These are phyloP conservation scores for Osmoderma eremita DNA, from an alignment of 2,888 invertebrate genomes.

Conservation along the genomic window DNA sequence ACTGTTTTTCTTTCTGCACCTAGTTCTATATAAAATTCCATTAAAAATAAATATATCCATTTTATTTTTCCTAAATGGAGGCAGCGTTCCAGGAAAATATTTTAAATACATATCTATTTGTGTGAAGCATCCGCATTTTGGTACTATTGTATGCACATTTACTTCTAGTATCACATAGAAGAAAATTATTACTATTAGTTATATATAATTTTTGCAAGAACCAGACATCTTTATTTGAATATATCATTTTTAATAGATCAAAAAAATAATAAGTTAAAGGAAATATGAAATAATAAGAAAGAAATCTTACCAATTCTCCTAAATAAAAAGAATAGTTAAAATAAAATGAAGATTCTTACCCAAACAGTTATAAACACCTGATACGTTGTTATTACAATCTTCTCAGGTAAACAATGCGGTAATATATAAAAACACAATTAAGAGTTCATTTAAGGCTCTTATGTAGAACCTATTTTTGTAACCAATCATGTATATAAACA, in stretches of 20 bases:
- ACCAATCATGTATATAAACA: slow-evolving; percentile 28
- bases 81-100: no score
- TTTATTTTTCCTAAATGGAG: no score
- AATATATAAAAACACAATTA: slow-evolving; percentile 12
- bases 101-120: no score
- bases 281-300: slow-evolving; percentile 45
- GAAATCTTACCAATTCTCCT: slow-evolving; percentile 43
- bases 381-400: slow-evolving; percentile 38
- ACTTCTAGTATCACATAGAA: no score
- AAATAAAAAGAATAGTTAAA: slow-evolving; percentile 44
- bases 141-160: no score
- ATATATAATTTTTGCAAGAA: background rate
- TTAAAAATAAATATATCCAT: no score
- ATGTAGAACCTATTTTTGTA: slow-evolving; percentile 14
- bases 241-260: slow-evolving; percentile 10
- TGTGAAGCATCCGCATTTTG: no score
- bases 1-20: no score
- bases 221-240: slow-evolving; percentile 3
- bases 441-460: slow-evolving; percentile 15
- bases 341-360: slow-evolving; percentile 50
- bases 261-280: slow-evolving; percentile 39
- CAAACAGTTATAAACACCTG: slow-evolving; percentile 39
- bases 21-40: no score
- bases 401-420: slow-evolving; percentile 33
- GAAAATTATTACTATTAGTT: background rate